Conservation (phyloP, 2,888 invertebrate species). For the Xestia xanthographa region DNA sequence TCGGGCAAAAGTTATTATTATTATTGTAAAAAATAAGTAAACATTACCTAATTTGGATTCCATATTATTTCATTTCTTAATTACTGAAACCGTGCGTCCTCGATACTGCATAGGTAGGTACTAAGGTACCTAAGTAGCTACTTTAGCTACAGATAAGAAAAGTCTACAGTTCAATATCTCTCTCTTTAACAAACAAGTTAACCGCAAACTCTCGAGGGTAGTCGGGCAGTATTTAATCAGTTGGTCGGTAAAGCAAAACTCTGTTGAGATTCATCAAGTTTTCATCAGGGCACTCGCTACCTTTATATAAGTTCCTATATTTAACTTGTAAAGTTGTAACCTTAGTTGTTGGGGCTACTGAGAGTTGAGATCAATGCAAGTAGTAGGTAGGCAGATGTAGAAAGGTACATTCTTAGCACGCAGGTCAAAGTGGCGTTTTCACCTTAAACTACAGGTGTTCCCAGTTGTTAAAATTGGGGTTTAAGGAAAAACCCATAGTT, state of each 20-base stretch:
- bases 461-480: too few species aligned
- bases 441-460: too few species aligned
- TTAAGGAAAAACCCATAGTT: too few species aligned
- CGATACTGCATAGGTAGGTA: too few species aligned
- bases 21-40: too few species aligned
- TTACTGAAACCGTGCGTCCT: too few species aligned
- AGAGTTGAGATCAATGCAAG: background rate
- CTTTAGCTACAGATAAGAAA: background rate
- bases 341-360: background rate
- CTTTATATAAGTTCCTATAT: background rate
- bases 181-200: background rate
- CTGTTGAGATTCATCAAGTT: constrained; percentile 6
- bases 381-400: background rate
- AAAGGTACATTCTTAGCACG: background rate
- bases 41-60: too few species aligned
- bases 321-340: background rate
- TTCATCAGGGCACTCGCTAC: background rate
- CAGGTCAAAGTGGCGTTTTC: too few species aligned
- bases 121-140: background rate
- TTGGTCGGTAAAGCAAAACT: background rate
- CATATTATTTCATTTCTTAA: too few species aligned
- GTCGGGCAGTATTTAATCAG: constrained; percentile 24
- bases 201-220: constrained; percentile 4
- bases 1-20: too few species aligned
- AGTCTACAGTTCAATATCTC: background rate